These are phyloP conservation scores for Notarius lentiginosus DNA, from an alignment of 2,113 vertebrate species.

Conservation along the genomic window DNA sequence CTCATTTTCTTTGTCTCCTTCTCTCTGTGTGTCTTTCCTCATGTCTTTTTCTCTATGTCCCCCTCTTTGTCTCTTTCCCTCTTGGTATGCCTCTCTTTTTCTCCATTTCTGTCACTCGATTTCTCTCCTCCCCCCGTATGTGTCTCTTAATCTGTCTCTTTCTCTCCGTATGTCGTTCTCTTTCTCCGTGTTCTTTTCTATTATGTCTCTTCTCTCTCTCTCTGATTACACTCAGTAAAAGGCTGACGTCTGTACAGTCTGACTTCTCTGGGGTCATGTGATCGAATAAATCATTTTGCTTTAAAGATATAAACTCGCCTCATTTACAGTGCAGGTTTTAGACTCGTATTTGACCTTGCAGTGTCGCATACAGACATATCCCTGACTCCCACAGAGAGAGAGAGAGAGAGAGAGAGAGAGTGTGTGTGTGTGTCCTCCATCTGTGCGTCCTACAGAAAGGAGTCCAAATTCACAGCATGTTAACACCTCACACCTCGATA, in stretches of 20 bases:
- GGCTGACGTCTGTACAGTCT: neutral
- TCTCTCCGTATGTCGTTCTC: neutral
- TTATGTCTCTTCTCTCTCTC: neutral
- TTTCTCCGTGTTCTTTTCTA: neutral
- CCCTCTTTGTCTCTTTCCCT: neutral
- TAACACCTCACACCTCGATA: conserved; percentile 23
- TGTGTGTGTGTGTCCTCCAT: conserved; percentile 20
- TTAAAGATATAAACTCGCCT: neutral
- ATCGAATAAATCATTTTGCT: neutral
- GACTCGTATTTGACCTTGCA: conserved; percentile 10
- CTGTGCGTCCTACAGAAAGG: conserved; percentile 1
- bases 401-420: neutral
- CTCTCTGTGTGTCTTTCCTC: no score
- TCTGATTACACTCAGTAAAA: neutral
- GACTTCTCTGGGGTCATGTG: neutral
- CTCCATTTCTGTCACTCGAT: no score
- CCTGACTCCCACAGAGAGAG: conserved; percentile 14
- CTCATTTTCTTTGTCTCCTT: no score
- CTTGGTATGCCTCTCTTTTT: neutral
- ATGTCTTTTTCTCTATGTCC: no score
- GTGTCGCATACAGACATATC: neutral
- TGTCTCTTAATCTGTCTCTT: neutral
- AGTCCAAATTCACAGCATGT: conserved; percentile 25
- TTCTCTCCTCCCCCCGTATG: neutral
- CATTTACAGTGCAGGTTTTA: neutral